Base-by-base conservation (phyloP, 2,888 invertebrate species). In the Phragmatobia fuliginosa region DNA sequence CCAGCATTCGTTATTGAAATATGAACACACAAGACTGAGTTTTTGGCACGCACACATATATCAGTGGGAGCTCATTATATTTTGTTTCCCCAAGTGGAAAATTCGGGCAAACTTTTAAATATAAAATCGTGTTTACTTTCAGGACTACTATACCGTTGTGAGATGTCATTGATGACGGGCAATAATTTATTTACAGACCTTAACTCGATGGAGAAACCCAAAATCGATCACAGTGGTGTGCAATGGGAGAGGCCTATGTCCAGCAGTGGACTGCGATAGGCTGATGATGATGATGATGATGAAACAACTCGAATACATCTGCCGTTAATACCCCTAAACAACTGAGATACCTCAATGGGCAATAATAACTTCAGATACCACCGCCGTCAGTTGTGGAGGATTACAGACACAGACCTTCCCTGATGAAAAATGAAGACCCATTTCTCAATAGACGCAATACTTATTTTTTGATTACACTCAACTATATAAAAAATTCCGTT, bases 31-130 rank as follows among this genome's bases (percentile, higher is more conserved):
- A 79, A 78, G 75, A 79, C 78, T 79, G 83, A 86, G 77, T 80
- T 84, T 83, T 88, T 89, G 90, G 88, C 90, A 88, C 82, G 74
- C 69, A 72, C 72, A 76, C 75, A 73, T 64, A 72, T 64, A 60
- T 28, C 59, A 60, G 59, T 71, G 58, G 41, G 62, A 61, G 76
- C 56, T 66, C 52, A 49, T 71, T 60, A 73, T 79, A 28, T 14
- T 56, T 56, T 56, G 14, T 49, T 49, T 49, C 10, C 45, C 56
- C 16, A 56, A 56, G 16, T 28, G 28, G 11, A 25, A 52, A 25
- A 49, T 25, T 10, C 28, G 28, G 25, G 4, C 52, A 14, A 28
- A 25, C n/a, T 14, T 61, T 28, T 62, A 18, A 38, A 18, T 21
- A 28, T 62, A 8, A 16, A 21, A 38, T 18, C 0, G 36, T 36